These are phyloP conservation scores for Scaptomyza caliginosa DNA, from an alignment of 2,888 invertebrate genomes.

Conservation along the genomic window DNA sequence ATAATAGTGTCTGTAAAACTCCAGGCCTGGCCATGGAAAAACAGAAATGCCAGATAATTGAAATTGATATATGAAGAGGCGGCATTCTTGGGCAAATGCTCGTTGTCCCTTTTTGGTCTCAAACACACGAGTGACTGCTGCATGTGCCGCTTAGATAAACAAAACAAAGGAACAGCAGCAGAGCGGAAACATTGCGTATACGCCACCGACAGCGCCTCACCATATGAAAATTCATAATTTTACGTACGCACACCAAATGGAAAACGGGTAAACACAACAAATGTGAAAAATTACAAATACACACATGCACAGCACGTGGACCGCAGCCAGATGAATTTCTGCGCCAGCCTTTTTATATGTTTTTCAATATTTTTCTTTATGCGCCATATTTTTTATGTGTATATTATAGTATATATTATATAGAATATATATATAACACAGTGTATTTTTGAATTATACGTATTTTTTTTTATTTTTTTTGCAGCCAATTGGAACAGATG, in stretches of 20 bases:
- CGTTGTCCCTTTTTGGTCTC: conserved; percentile 46
- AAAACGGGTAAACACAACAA: conserved; percentile 69
- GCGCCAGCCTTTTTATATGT: conserved; percentile 43
- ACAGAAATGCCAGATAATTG: conserved; percentile 67
- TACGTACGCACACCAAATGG: conserved; percentile 52
- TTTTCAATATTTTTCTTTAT: conserved; percentile 67
- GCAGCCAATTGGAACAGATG: conserved; percentile 55
- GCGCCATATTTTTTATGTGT: conserved; percentile 54
- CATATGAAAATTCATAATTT: conserved; percentile 69
- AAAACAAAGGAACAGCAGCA: conserved; percentile 43
- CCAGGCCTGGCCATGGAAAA: conserved; percentile 4
- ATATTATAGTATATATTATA: conserved; percentile 1
- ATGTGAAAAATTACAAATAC: conserved; percentile 30
- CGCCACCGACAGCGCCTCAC: conserved; percentile 50
- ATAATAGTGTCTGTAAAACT: conserved; percentile 42
- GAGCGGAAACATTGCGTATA: conserved; percentile 70
- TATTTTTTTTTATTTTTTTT: conserved; percentile 22
- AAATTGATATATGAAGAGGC: conserved; percentile 77
- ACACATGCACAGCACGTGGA: conserved; percentile 51
- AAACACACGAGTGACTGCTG: conserved; percentile 53
- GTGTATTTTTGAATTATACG: conserved; percentile 35
- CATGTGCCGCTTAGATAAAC: conserved; percentile 69
- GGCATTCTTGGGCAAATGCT: conserved; percentile 23
- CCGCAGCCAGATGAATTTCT: conserved; percentile 26
- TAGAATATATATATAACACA: too few relatives aligned